Base-by-base conservation (phyloP, 2,113 vertebrate genomes). In the Lichenostomus cassidix region DNA sequence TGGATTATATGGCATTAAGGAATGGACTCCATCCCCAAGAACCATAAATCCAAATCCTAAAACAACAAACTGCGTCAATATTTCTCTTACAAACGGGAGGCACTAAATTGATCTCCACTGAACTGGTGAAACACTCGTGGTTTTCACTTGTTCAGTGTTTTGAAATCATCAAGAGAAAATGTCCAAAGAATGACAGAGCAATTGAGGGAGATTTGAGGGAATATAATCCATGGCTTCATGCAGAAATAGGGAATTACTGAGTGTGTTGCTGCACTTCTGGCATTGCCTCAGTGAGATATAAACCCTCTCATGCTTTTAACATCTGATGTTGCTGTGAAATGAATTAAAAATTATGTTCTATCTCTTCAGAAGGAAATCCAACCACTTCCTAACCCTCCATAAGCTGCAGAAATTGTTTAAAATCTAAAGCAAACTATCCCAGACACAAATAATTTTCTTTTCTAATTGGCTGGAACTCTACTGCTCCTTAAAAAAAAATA, bases 331-430 rank as follows among this genome's bases (percentile, higher is more conserved):
- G 50, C 84, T 86, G 68, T 42, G 90, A 86, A 95, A 89, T 44
- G 10, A 2, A 82, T 71, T 59, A 53, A 82, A 75, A 88, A 59
- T 12, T 1, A 83, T 28, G 20, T 52, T 71, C 49, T 29, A 53
- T 35, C 29, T 52, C 77, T 64, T 85, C 90, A 84, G 90, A 80
- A 95, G 86, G 73, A 95, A 95, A 90, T 90, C 94, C 83, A 95
- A 64, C 55, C 29, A 7, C 63, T 87, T 90, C 50, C 89, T 56
- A 77, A 86, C 83, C 25, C 83, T 69, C 88, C 75, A 41, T 23
- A 85, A 70, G 37, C 64, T 58, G 68, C 75, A 94, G 42, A 86
- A 89, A 93, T 73, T 63, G 77, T 56, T 87, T 83, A 50, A 95
- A 94, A 86, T 44, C 67, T 86, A 73, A 92, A 23, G 60, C 50